Base-by-base conservation (phyloP, 2,888 invertebrate species). In the Ectobius pallidus region DNA sequence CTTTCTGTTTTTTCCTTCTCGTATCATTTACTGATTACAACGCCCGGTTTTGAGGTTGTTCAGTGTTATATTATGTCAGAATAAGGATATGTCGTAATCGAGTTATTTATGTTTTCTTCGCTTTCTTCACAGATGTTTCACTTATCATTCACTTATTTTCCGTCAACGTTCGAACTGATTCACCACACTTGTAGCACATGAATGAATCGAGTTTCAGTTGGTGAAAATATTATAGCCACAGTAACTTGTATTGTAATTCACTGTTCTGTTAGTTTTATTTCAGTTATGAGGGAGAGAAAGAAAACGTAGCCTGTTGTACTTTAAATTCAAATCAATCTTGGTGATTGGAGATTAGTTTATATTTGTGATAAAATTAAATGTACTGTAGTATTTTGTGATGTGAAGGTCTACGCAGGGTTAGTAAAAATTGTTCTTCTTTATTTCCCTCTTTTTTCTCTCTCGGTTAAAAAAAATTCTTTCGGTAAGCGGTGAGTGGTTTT, bases 341-440 rank as follows among this genome's bases (percentile, higher is more conserved):
- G 22, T 55, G 18, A 55, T 27, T 30, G n/a, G n/a, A 58, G n/a
- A n/a, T n/a, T n/a, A n/a, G n/a, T n/a, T n/a, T n/a, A n/a, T 22
- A 32, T 6, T 46, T 6, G n/a, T 46, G 3, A 46, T 46, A 2
- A 30, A 30, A 58, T 6, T 1, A 16, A 16, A 27, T n/a, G 14
- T 11, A 22, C 52, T 14, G 22, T 16, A 3, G 30, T 16, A n/a
- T n/a, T n/a, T n/a, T 14, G 22, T 20, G 46, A 49, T 46, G 46
- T 49, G 46, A 68, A 34, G 49, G 27, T 68, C 11, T 68, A 18
- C 18, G 49, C 30, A 42, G 55, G 32, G 55, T 55, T 34, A 61
- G 65, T 62, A 73, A 73, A 69, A 65, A 44, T 65, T 62, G 52
- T 32, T 70, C 55, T 70, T 65, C 58, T 58, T 42, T 70, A 18